Evolutionary conservation across 2,888 invertebrate genomes (phyloP), one percentile per base, ranked within the genome.

Genomic region (Sipha maydis): DNA sequence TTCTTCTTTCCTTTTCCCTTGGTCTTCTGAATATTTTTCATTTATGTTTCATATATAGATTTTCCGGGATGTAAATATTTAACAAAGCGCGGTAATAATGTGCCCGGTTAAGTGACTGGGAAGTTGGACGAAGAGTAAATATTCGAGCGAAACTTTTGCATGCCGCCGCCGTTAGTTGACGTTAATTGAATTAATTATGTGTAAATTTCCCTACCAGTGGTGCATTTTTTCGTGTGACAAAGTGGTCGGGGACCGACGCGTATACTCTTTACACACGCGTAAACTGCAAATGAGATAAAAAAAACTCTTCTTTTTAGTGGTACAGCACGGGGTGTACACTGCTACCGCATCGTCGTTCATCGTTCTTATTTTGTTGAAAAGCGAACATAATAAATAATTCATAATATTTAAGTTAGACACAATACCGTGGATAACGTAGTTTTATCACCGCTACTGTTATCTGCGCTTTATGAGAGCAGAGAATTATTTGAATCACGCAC

Each of bases 151-250:
- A 86, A 86, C 79, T 86, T 86, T 86, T 75, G 73, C 48, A 34
- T n/a, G 19, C 21, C 71, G 71, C 28, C 25, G 14, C 21, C 83
- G 14, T 19, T 21, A 19, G 61, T 4, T 19, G 54, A 75, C 61
- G 56, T 56, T 86, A 86, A 86, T 86, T 79, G 75, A 86, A 86
- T 86, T 86, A 86, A 86, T 86, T 86, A 80, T 61, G 86, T 75
- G 86, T 79, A 75, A 80, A 86, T 80, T 86, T 80, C 31, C 41
- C 85, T 56, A 54, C 61, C 41, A 31, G 21, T 28, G 61, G 61
- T n/a, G 41, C 31, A 79, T 73, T 73, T 41, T 31, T 19, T 1
- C 28, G 61, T n/a, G 83, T 48, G 48, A 48, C 48, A 11, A 14
- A 14, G 0, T 0, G 11, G 14, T 1, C 0, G 48, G 11, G 48